Percentiles rank a stretch among this genome's conserved stretches.
phyloP scores from a whole-genome alignment of 2,113 vertebrate genomes.

The Peromyscus leucopus region DNA sequence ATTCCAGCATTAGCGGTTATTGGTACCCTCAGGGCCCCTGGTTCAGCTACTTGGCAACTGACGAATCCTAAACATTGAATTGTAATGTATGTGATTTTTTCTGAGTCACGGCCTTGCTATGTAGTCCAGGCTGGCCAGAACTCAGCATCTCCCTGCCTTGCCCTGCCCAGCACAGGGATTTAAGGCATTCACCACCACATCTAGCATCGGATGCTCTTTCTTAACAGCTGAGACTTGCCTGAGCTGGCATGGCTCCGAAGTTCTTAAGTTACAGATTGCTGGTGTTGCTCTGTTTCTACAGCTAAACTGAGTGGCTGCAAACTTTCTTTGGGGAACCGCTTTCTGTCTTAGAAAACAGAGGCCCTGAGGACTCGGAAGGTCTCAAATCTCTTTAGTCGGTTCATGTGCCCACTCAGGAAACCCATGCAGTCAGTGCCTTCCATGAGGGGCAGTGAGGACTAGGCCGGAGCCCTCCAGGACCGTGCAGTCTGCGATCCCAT shows the following conservation, averaged over 20 bases:
- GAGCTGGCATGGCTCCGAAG: neutral
- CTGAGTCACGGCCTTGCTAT: neutral
- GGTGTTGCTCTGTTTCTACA: neutral
- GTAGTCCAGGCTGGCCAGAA: neutral
- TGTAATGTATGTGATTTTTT: neutral
- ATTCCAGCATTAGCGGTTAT: neutral
- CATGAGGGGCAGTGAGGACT: neutral
- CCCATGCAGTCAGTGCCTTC: neutral
- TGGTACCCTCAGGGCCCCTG: neutral
- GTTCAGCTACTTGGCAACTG: neutral
- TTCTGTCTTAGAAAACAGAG: neutral
- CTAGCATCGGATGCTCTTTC: neutral
- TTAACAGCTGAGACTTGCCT: neutral
- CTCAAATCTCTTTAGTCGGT: neutral
- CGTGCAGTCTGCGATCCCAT: neutral
- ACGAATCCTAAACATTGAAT: neutral
- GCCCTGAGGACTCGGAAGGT: neutral
- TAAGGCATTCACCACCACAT: neutral
- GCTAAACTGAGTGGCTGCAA: neutral
- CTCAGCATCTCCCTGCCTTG: neutral
- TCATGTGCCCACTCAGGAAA: neutral
- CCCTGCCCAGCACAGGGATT: neutral
- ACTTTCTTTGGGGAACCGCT: neutral
- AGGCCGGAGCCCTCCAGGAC: neutral
- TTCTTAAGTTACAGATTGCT: neutral